These are phyloP conservation scores for Conopomorpha cramerella DNA, from an alignment of 1,140 invertebrate genomes.

Conservation along the genomic window DNA sequence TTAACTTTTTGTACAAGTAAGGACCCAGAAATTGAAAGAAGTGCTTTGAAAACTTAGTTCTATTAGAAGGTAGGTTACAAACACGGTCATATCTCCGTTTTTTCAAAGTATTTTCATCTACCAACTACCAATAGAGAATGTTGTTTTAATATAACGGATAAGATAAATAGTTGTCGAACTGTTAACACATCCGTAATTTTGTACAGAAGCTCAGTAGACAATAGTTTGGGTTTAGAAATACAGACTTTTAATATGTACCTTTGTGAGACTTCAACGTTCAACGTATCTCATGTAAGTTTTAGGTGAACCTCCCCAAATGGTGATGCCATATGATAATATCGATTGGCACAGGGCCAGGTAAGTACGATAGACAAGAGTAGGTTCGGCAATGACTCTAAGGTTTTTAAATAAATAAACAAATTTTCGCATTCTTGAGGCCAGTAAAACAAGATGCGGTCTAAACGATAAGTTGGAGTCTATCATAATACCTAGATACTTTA, in stretches of 20 bases:
- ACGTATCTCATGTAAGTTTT: neutral
- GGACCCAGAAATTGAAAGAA: neutral
- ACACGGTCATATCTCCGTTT: neutral
- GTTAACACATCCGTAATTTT: neutral
- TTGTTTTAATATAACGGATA: neutral
- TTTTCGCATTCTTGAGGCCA: neutral
- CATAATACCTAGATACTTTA: neutral
- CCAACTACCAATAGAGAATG: neutral
- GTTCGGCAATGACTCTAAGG: neutral
- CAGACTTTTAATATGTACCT: neutral
- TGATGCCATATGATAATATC: neutral
- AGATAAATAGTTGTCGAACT: neutral
- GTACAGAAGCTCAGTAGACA: neutral
- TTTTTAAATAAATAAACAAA: neutral
- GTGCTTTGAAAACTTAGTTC: neutral
- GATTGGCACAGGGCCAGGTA: neutral
- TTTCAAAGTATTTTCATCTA: neutral
- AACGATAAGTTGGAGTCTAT: neutral
- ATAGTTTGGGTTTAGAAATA: neutral
- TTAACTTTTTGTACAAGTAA: neutral
- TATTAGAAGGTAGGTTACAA: neutral
- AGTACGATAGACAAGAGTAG: neutral
- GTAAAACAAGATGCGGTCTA: neutral
- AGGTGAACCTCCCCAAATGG: neutral
- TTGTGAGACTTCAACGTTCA: neutral